Base-by-base conservation (phyloP, 1,140 invertebrate genomes). In the Megalopta genalis region DNA sequence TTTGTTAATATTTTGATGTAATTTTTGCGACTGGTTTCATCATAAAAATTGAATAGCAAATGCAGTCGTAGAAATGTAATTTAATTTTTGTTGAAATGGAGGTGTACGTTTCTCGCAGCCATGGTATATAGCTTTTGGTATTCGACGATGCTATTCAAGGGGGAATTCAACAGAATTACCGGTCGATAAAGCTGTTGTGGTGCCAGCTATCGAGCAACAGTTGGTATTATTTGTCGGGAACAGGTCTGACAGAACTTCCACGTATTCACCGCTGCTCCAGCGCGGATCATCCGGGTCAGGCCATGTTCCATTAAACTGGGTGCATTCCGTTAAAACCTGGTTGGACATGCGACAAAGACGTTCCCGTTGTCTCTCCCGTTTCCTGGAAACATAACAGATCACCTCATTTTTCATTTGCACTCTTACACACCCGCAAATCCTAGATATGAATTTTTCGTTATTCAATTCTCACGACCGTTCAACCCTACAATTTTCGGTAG, bases 341-440 rank as follows among this genome's bases (percentile, higher is more conserved):
- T 95, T 94, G 90, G 95, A 95, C 77, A 95, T 93, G 70, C 95
- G 94, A 90, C 96, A 96, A 27, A 96, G 91, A 75, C 94, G 93
- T 85, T 96, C 95, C 16, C 93, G 93, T 87, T 95, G 94, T 86
- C 93, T 95, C 74, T 94, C 93, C 65, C 94, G 90, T 91, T 95
- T 95, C 95, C 95, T 96, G 91, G 92, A 92, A 70, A 46, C 42
- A 46, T 80, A 39, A 52, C 9, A 32, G 32, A 68, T 78, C 8
- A 18, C 32, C 14, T n/a, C 21, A 59, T 46, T 62, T 14, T 75
- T 66, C 74, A 37, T n/a, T 18, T 27, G 7, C 23, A 21, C 5
- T 37, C 9, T 21, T 8, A 18, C 6, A 9, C 1, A 21, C 2
- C 23, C 4, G 12, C 23, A 59, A 59, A 12, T 3, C 7, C 25